Conservation (phyloP, 2,888 invertebrate genomes). For the Archaeoteleia sp. region DNA sequence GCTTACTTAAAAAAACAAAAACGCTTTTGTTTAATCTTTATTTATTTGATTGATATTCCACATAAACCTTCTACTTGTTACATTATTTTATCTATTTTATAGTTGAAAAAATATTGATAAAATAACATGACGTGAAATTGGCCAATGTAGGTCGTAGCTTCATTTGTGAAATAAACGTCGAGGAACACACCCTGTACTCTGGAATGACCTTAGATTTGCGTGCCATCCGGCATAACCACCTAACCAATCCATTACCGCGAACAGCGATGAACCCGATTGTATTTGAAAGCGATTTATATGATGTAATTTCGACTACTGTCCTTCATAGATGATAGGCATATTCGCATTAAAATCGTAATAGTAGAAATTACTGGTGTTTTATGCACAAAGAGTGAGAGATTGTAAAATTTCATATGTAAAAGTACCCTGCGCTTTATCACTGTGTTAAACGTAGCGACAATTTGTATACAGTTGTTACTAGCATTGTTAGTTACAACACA, state of each 20-base stretch:
- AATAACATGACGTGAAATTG: conserved; percentile 7
- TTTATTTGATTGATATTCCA: background rate
- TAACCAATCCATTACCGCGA: conserved; percentile 35
- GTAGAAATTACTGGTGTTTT: too few species aligned
- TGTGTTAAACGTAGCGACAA: too few species aligned
- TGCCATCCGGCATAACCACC: conserved; percentile 21
- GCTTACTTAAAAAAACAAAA: too few species aligned
- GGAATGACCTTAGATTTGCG: conserved; percentile 32
- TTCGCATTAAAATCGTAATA: too few species aligned
- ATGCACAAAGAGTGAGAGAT: too few species aligned
- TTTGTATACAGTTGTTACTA: too few species aligned
- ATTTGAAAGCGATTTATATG: conserved; percentile 13
- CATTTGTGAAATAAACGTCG: conserved; percentile 8
- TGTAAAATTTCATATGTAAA: too few species aligned
- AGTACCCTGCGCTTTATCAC: too few species aligned
- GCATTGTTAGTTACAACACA: too few species aligned
- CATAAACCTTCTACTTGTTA: too few species aligned
- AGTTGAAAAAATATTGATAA: background rate
- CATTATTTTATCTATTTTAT: background rate
- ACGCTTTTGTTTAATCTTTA: too few species aligned
- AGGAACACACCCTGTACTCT: conserved; percentile 27
- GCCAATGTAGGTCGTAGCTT: conserved; percentile 16
- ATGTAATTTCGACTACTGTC: conserved; percentile 10
- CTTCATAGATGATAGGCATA: too few species aligned
- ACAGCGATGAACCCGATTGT: conserved; percentile 20